Conservation (phyloP, 2,113 vertebrate genomes). For the Cephalopterus ornatus region DNA sequence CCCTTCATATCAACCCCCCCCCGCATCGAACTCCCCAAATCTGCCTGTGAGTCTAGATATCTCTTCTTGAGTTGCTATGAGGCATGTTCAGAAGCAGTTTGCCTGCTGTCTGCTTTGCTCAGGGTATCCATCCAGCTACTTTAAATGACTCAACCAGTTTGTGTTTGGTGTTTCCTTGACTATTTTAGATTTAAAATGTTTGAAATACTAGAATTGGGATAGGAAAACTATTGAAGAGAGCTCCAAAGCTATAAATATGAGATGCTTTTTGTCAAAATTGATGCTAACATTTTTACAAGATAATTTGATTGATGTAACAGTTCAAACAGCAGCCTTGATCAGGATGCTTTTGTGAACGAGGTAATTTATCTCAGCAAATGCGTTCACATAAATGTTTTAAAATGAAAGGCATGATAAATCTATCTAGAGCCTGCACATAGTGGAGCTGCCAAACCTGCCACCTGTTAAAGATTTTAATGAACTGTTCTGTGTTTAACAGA, state of each 20-base stretch:
- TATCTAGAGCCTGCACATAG: conserved; percentile 1
- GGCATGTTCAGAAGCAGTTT: neutral
- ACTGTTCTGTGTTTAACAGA: conserved; percentile 31
- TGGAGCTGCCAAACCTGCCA: conserved; percentile 66
- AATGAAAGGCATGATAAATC: conserved; percentile 70
- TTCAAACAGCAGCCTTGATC: conserved; percentile 51
- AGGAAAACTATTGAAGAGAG: conserved; percentile 12
- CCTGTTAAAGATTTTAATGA: conserved; percentile 71
- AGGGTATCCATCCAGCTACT: fast-evolving
- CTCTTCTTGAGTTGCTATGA: neutral
- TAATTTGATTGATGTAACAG: conserved; percentile 57
- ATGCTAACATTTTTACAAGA: conserved; percentile 51
- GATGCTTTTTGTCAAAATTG: conserved; percentile 53
- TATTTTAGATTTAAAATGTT: neutral
- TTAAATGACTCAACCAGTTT: neutral
- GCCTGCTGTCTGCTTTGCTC: neutral
- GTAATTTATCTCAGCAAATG: conserved; percentile 64
- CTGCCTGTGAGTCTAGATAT: neutral
- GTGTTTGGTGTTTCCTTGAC: neutral
- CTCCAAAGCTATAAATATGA: conserved; percentile 15
- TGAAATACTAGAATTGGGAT: neutral
- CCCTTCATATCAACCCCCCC: neutral
- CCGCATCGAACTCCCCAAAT: neutral
- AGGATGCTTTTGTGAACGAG: conserved; percentile 56
- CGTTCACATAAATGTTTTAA: conserved; percentile 65